Percentiles rank a stretch among this genome's conserved stretches.
Evolutionary conservation across 2,888 invertebrate genomes (phyloP).

Genomic region (Drosophila cyrtoloma): DNA sequence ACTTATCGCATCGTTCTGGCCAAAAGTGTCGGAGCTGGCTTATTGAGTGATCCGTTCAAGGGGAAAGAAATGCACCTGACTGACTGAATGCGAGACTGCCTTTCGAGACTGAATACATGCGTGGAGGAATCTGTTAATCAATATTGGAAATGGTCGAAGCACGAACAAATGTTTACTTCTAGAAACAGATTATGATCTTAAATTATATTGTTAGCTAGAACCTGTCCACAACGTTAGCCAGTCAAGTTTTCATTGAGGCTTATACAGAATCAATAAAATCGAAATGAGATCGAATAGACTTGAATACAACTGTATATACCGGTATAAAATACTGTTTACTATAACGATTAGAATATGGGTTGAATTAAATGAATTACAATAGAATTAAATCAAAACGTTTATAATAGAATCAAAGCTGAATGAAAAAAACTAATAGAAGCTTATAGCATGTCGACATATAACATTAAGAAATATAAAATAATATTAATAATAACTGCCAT

Average conservation of each 20-base stretch:
- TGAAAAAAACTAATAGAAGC: not conserved
- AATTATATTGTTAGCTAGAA: slow-evolving; percentile 20
- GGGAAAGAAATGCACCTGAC: not conserved
- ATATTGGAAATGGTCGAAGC: slow-evolving; percentile 4
- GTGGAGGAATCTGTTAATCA: slow-evolving; percentile 31
- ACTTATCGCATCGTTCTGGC: slow-evolving; percentile 1
- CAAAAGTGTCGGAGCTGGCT: slow-evolving; percentile 43
- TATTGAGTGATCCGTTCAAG: slow-evolving; percentile 73
- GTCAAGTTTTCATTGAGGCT: not conserved
- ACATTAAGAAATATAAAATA: not conserved
- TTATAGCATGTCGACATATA: not conserved
- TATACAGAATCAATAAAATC: not conserved
- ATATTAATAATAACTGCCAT: not conserved
- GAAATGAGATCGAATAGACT: not conserved
- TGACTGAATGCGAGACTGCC: not conserved
- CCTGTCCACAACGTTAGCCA: slow-evolving; percentile 6
- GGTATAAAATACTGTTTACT: not conserved
- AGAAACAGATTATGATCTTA: slow-evolving; percentile 14
- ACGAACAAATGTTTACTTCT: slow-evolving; percentile 12
- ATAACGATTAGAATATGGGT: not conserved
- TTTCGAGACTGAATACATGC: slow-evolving; percentile 1
- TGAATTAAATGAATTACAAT: not conserved
- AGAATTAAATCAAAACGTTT: not conserved
- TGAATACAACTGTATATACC: not conserved
- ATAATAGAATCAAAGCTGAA: not conserved